phyloP scores from a whole-genome alignment of 2,113 vertebrate genomes.

The Serilophus lunatus region DNA sequence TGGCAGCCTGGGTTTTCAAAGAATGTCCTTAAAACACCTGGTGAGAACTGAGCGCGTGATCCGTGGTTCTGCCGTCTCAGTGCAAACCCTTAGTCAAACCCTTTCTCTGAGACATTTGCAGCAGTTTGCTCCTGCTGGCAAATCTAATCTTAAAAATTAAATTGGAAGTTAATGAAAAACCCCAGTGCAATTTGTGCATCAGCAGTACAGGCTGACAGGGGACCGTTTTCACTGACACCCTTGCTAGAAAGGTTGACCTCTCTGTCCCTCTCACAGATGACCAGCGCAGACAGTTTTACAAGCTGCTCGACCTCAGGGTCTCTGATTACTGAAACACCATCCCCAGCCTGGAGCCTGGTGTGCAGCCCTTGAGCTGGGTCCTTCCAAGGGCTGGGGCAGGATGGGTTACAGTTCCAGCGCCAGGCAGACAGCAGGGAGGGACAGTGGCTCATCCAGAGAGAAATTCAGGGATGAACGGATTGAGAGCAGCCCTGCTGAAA shows the following conservation, averaged over 20 bases:
- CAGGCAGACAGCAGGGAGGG: background rate
- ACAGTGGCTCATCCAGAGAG: background rate
- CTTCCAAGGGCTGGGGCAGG: background rate
- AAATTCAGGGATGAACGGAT: background rate
- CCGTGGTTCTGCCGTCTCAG: fast-evolving
- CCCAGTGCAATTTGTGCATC: background rate
- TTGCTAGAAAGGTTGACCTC: background rate
- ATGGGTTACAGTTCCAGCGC: background rate
- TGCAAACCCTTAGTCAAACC: background rate
- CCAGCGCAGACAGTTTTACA: background rate
- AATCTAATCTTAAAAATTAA: background rate
- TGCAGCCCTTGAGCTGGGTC: background rate
- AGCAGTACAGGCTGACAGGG: background rate
- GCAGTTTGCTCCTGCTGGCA: background rate
- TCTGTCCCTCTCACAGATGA: background rate
- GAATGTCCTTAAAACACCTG: background rate
- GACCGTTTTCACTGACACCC: background rate
- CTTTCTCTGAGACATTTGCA: background rate
- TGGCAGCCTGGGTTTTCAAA: background rate
- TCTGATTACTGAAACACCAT: constrained; percentile 38
- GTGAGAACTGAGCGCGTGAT: background rate
- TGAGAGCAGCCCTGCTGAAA: background rate
- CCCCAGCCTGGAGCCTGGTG: background rate
- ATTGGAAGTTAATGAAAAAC: background rate
- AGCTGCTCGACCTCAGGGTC: background rate